Evolutionary conservation across 2,888 invertebrate genomes (phyloP), one percentile per base, ranked within the genome.

Genomic region (Malacosoma neustria): DNA sequence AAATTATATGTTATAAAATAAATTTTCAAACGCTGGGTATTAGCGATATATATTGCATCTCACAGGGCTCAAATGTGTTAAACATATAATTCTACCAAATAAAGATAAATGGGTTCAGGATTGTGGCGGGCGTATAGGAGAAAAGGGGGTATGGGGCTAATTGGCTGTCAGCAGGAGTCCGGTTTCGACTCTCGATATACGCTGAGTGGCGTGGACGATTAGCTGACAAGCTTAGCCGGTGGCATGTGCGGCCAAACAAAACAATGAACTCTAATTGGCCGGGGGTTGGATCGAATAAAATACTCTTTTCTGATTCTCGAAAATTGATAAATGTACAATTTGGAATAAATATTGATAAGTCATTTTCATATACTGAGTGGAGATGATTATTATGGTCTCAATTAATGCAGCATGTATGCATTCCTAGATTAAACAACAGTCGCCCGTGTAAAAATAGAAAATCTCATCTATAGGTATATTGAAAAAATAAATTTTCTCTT

Each of bases 131-230:
- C 48, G 49, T 41, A 32, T 39, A 33, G 22, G 33, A 22, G 54
- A 56, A 52, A 57, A 48, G 56, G 58, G 71, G 72, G 65, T 59
- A 66, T 43, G 59, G 53, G 71, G 72, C 69, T 85, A 84, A 85
- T 85, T 84, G 84, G 77, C 65, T 85, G 84, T 85, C 84, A 82
- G 67, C 71, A 67, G 67, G 73, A 74, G 74, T 61, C 67, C 74
- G 68, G 69, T 64, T 61, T 56, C 50, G 46, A 49, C 49, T 54
- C 49, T 60, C 50, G 50, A 41, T 51, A 56, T 55, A 46, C 46
- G 54, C 47, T 48, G 63, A 65, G 64, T 66, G 64, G 54, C 54
- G 56, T 51, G 47, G 59, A 60, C 50, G 59, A 51, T 45, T 56
- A 46, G 51, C 53, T 61, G 59, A 61, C 58, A 55, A 22, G 22